Conservation (phyloP, 1,140 invertebrate genomes). For the Lysiphlebus fabarum region DNA sequence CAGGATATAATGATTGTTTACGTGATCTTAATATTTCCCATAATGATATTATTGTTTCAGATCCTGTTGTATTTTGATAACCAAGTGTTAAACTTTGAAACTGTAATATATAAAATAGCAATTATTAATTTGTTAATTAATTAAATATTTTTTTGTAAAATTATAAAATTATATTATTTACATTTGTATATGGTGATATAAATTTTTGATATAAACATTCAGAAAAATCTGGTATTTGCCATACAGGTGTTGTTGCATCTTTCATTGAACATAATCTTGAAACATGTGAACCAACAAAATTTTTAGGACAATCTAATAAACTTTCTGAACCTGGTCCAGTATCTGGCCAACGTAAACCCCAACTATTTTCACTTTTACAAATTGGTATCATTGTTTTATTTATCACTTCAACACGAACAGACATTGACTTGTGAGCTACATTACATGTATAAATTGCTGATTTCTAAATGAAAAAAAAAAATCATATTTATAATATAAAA, state of each 20-base stretch:
- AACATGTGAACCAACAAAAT: slow-evolving; percentile 53
- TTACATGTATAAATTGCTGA: slow-evolving; percentile 64
- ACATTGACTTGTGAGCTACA: slow-evolving; percentile 57
- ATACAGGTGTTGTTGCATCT: slow-evolving; percentile 63
- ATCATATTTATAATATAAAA: no score
- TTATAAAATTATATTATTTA: slow-evolving; percentile 42
- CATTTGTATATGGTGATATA: slow-evolving; percentile 62
- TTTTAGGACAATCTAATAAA: slow-evolving; percentile 59
- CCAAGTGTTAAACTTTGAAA: slow-evolving; percentile 64
- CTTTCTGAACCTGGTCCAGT: slow-evolving; percentile 62
- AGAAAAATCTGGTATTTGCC: slow-evolving; percentile 73
- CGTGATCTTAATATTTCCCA: slow-evolving; percentile 54
- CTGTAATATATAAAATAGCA: slow-evolving; percentile 44
- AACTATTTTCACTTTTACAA: slow-evolving; percentile 51
- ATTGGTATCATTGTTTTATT: slow-evolving; percentile 59
- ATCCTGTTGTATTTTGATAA: slow-evolving; percentile 61
- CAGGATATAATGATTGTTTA: slow-evolving; percentile 54
- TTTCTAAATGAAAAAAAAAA: slow-evolving; percentile 51
- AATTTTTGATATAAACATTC: slow-evolving; percentile 66
- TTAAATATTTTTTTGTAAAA: neutral
- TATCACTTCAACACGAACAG: slow-evolving; percentile 62
- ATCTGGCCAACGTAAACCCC: slow-evolving; percentile 60
- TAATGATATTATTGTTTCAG: slow-evolving; percentile 54
- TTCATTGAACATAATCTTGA: slow-evolving; percentile 59
- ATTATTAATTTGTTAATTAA: no score